Evolutionary conservation across 2,888 invertebrate genomes (phyloP).

Genomic region (Tetragonula carbonaria): DNA sequence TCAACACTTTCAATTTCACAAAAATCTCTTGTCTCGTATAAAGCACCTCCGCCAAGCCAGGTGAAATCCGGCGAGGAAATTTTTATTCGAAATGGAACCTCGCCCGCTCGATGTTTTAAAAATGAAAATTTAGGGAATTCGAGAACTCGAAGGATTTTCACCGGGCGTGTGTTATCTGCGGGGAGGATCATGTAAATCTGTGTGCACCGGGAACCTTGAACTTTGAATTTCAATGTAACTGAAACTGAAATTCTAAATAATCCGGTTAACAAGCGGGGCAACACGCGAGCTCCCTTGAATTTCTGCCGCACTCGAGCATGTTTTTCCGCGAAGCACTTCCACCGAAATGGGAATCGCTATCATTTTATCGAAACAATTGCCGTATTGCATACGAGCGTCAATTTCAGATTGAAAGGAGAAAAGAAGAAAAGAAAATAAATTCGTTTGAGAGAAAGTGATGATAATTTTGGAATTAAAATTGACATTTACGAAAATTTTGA

Average conservation of each 20-base stretch:
- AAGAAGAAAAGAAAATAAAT: too few relatives aligned
- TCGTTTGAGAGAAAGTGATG: too few relatives aligned
- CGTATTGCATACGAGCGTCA: background rate
- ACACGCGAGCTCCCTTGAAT: constrained; percentile 19
- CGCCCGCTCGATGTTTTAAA: background rate
- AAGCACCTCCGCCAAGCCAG: background rate
- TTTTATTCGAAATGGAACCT: background rate
- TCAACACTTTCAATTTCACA: background rate
- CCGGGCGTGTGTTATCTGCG: background rate
- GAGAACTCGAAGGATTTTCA: constrained; percentile 11
- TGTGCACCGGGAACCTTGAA: constrained; percentile 42
- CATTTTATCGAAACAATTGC: background rate
- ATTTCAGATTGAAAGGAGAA: too few relatives aligned
- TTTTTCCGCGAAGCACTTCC: background rate
- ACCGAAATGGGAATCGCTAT: background rate
- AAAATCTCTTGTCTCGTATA: background rate
- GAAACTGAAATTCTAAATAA: constrained; percentile 38
- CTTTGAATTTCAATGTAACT: constrained; percentile 34
- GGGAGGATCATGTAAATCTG: constrained; percentile 30
- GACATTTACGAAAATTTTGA: too few relatives aligned
- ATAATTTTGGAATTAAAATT: too few relatives aligned
- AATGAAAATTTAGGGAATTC: background rate
- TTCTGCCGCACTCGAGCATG: background rate
- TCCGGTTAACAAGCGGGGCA: constrained; percentile 19
- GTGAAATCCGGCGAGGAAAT: background rate